Conservation (phyloP, 2,797 vertebrate species). For the Tiaroga cobitis region DNA sequence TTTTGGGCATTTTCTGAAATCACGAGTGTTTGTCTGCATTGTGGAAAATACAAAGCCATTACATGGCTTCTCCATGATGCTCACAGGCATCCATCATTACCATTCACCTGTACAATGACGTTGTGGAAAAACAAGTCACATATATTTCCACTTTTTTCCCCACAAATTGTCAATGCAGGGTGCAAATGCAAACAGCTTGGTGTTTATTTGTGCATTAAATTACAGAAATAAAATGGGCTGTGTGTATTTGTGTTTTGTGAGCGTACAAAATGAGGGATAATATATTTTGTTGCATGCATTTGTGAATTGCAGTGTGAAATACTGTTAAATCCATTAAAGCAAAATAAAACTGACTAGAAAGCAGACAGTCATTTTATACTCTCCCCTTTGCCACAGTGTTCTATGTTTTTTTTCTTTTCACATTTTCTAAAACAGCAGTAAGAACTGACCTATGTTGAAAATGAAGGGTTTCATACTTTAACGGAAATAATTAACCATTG, state of each 20-base stretch:
- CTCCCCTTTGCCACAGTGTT: neutral
- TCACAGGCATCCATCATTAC: neutral
- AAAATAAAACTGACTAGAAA: neutral
- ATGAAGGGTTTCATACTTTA: constrained; percentile 8
- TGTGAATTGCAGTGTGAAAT: neutral
- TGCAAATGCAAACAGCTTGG: neutral
- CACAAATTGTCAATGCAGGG: neutral
- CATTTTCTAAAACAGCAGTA: neutral
- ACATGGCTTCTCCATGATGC: neutral
- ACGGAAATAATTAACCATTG: constrained; percentile 11
- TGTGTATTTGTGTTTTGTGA: neutral
- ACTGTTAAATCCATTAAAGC: neutral
- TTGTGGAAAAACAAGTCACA: neutral
- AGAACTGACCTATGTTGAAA: constrained; percentile 6
- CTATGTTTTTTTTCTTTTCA: too few species aligned
- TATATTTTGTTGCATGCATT: neutral
- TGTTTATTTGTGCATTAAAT: constrained; percentile 6
- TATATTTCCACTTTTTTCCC: neutral
- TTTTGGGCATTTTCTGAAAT: neutral
- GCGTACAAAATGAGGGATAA: neutral
- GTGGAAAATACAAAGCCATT: neutral
- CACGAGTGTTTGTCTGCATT: neutral
- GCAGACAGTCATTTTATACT: neutral
- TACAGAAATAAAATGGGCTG: neutral
- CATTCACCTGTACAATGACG: neutral